A percentile compares a stretch with the other conserved stretches of the same genome.
Evolutionary conservation across 2,888 invertebrate genomes (phyloP).

Genomic region (Halictus ligatus): DNA sequence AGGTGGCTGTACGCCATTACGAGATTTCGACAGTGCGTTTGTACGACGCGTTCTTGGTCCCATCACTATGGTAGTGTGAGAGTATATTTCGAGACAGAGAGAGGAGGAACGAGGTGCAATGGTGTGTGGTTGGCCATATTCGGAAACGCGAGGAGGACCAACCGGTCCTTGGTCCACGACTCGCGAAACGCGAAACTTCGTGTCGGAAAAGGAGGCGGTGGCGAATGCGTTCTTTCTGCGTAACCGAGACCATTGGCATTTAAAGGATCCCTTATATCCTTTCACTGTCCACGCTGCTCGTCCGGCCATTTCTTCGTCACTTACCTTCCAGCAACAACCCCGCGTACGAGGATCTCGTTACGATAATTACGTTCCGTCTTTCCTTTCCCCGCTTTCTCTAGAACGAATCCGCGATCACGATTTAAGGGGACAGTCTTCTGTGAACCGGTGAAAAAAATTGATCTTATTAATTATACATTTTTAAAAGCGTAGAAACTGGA

Average conservation of each 20-base stretch:
- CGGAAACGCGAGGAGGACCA: constrained; percentile 57
- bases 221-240: constrained; percentile 30
- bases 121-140: constrained; percentile 57
- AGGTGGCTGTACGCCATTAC: background rate
- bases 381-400: background rate
- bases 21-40: background rate
- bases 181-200: constrained; percentile 43
- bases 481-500: too few species aligned
- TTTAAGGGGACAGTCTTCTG: background rate
- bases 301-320: background rate
- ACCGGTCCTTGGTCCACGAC: constrained; percentile 54
- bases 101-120: constrained; percentile 2
- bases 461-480: too few species aligned
- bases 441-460: background rate
- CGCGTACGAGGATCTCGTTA: background rate
- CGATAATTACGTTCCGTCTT: constrained; percentile 6
- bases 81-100: background rate
- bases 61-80: background rate
- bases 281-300: constrained; percentile 25
- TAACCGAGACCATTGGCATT: constrained; percentile 43
- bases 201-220: constrained; percentile 36
- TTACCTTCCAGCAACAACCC: constrained; percentile 20
- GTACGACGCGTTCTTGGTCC: constrained; percentile 1
- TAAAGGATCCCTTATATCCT: constrained; percentile 30
- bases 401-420: too few species aligned